A percentile compares a stretch with the other conserved stretches of the same genome.
Conservation (phyloP, 2,888 invertebrate species). For the Eupithecia pulchellata region DNA sequence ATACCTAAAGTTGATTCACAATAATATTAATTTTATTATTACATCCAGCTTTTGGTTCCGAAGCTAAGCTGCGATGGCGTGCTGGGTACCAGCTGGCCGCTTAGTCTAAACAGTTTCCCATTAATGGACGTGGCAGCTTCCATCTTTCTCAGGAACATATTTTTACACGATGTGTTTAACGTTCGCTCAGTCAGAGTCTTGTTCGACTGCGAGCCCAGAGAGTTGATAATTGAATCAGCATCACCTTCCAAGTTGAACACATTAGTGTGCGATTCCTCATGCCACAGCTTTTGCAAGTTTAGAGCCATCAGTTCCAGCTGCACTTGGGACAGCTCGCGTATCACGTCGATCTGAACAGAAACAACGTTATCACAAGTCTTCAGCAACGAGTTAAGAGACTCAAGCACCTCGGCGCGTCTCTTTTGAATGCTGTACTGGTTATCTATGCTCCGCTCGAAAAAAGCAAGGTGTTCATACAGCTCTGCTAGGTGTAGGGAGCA, state of each 20-base stretch:
- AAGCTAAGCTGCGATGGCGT: constrained; percentile 71
- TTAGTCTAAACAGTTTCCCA: constrained; percentile 71
- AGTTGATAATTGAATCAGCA: constrained; percentile 75
- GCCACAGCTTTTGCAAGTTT: constrained; percentile 85
- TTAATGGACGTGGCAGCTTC: constrained; percentile 76
- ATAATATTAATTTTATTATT: constrained; percentile 22
- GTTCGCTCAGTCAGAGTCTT: constrained; percentile 76
- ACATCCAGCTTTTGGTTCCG: constrained; percentile 48
- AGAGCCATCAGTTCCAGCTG: constrained; percentile 87
- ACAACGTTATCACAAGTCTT: constrained; percentile 78
- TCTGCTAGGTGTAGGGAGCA: constrained; percentile 87
- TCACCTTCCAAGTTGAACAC: constrained; percentile 69
- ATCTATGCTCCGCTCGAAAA: constrained; percentile 89
- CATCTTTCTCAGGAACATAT: constrained; percentile 77
- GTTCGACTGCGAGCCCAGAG: constrained; percentile 70
- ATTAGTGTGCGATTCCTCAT: constrained; percentile 77
- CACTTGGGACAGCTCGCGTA: constrained; percentile 86
- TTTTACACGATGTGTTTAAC: constrained; percentile 69
- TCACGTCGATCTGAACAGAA: constrained; percentile 85
- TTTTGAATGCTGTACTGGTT: constrained; percentile 85
- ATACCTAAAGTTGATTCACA: constrained; percentile 3
- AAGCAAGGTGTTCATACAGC: constrained; percentile 88
- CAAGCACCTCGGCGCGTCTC: constrained; percentile 85
- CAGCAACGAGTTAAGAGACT: constrained; percentile 83
- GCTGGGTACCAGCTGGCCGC: constrained; percentile 64